phyloP scores from a whole-genome alignment of 2,888 invertebrate species.

The Ypsolopha scabrella region DNA sequence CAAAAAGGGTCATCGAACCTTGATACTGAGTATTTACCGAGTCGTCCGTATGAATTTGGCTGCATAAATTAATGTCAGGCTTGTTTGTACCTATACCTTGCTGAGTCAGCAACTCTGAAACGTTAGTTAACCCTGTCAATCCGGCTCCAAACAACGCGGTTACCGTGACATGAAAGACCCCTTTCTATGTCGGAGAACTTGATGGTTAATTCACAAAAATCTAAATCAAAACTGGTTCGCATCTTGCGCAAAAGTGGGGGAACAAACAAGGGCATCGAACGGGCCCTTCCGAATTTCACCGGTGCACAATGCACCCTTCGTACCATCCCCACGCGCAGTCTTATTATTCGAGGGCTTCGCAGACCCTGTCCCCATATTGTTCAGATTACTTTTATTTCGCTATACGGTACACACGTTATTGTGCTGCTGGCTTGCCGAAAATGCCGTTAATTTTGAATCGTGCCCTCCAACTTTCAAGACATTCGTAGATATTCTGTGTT shows the following conservation, averaged over 20 bases:
- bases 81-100: too few species aligned
- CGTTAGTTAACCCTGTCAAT: not conserved
- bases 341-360: constrained; percentile 64
- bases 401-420: constrained; percentile 49
- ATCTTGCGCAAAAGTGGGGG: constrained; percentile 68
- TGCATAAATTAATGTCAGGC: too few species aligned
- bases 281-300: constrained; percentile 68
- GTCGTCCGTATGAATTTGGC: too few species aligned
- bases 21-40: too few species aligned
- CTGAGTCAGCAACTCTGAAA: not conserved
- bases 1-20: too few species aligned
- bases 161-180: constrained; percentile 35
- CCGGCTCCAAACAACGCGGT: constrained; percentile 9
- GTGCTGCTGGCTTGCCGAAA: constrained; percentile 20
- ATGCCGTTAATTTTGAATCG: constrained; percentile 23
- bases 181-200: constrained; percentile 34
- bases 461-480: constrained; percentile 12
- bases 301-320: constrained; percentile 70
- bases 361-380: constrained; percentile 66
- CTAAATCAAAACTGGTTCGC: constrained; percentile 68
- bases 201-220: constrained; percentile 55
- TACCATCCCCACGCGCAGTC: constrained; percentile 67
- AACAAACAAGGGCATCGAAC: constrained; percentile 58
- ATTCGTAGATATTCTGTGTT: constrained; percentile 7
- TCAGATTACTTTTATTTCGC: constrained; percentile 56